phyloP scores from a whole-genome alignment of 2,888 invertebrate genomes.

The Parnassius apollo region DNA sequence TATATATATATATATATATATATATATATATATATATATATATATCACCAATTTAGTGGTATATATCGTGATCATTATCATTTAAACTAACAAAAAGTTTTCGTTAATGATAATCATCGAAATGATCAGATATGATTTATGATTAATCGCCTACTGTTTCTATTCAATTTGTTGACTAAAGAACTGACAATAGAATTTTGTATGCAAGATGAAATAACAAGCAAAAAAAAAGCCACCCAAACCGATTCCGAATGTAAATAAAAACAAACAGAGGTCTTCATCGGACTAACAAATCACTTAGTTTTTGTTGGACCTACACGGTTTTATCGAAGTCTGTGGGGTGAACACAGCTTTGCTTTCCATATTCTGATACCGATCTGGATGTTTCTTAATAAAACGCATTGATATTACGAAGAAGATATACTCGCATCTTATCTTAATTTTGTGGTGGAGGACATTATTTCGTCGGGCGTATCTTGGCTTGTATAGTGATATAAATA shows the following conservation, averaged over 20 bases:
- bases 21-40: too few species aligned
- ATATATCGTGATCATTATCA: too few species aligned
- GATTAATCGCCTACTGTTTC: conserved; percentile 13
- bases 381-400: conserved; percentile 7
- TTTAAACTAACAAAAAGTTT: too few species aligned
- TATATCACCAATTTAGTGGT: too few species aligned
- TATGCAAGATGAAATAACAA: conserved; percentile 16
- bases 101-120: neutral
- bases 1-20: too few species aligned
- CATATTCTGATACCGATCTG: conserved; percentile 12
- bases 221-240: conserved; percentile 11
- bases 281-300: conserved; percentile 65
- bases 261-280: conserved; percentile 60
- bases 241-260: conserved; percentile 42
- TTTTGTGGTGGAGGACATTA: conserved; percentile 1
- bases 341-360: conserved; percentile 47
- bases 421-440: conserved; percentile 10
- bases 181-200: conserved; percentile 13
- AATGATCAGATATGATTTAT: conserved; percentile 2
- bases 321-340: conserved; percentile 38
- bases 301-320: conserved; percentile 47
- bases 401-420: neutral
- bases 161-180: conserved; percentile 22
- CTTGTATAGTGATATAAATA: conserved; percentile 6
- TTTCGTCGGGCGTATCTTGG: conserved; percentile 3